These are phyloP conservation scores for Potorous gilbertii DNA, from an alignment of 2,797 vertebrate genomes.

Conservation along the genomic window DNA sequence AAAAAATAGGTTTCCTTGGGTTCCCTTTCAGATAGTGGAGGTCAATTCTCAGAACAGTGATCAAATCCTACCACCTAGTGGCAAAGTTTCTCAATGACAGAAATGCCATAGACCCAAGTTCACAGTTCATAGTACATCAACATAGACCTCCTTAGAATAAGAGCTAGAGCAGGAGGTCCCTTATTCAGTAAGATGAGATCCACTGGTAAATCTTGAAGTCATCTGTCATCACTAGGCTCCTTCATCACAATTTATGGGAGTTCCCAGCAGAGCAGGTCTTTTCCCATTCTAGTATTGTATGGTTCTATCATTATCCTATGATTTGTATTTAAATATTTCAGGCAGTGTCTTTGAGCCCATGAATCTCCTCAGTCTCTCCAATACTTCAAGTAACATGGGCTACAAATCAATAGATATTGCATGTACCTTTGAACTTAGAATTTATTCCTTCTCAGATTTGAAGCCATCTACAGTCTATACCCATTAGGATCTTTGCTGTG, in stretches of 20 bases:
- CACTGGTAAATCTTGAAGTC: neutral
- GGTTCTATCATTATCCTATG: neutral
- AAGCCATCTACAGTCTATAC: neutral
- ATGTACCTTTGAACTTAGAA: neutral
- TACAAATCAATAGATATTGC: neutral
- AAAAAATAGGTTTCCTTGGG: neutral
- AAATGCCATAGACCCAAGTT: neutral
- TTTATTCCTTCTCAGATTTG: neutral
- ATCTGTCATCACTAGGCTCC: neutral
- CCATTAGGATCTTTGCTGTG: neutral
- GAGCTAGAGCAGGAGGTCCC: neutral
- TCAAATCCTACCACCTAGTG: neutral
- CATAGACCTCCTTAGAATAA: neutral
- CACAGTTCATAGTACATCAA: neutral
- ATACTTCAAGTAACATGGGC: neutral
- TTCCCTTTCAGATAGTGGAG: neutral
- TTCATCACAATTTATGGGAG: neutral
- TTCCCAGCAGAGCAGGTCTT: neutral
- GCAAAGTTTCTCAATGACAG: neutral
- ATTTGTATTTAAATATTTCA: neutral
- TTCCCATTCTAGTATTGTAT: neutral
- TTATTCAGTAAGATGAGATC: neutral
- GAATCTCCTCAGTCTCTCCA: neutral
- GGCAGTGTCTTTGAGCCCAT: neutral
- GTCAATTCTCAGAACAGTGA: neutral